Conservation (phyloP, 2,113 vertebrate species). For the Apteryx mantelli region DNA sequence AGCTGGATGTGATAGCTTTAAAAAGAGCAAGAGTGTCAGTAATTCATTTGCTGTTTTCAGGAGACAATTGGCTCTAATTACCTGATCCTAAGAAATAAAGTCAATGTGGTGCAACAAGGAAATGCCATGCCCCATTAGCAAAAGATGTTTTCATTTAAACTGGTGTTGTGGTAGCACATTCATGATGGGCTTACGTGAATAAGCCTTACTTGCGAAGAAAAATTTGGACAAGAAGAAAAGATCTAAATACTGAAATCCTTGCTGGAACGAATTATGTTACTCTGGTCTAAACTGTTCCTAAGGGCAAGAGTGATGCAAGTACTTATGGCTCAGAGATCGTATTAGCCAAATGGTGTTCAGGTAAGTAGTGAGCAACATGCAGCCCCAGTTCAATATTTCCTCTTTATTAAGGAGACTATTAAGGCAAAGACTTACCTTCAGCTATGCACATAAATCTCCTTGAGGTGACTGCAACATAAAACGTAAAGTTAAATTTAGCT, state of each 20-base stretch:
- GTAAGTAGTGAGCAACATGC: background rate
- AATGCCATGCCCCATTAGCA: constrained; percentile 31
- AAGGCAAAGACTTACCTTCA: background rate
- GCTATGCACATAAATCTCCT: background rate
- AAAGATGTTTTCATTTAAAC: constrained; percentile 58
- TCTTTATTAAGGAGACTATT: background rate
- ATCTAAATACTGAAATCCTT: background rate
- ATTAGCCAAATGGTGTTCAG: background rate
- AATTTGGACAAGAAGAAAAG: background rate
- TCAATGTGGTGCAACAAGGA: constrained; percentile 42
- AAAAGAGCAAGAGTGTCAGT: constrained; percentile 17
- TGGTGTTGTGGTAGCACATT: background rate
- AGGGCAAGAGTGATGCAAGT: background rate
- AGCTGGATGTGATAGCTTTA: background rate
- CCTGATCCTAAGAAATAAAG: constrained; percentile 23
- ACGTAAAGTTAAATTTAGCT: background rate
- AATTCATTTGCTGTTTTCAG: constrained; percentile 40
- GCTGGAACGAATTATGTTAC: background rate
- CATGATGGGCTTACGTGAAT: background rate
- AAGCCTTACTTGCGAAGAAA: background rate
- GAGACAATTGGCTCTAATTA: constrained; percentile 56
- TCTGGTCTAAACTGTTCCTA: background rate
- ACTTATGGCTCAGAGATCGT: background rate
- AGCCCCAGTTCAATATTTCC: background rate
- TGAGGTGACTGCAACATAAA: background rate